Percentiles rank a stretch among this genome's conserved stretches.
Conservation (phyloP, 2,888 invertebrate species). For the Pemphredon lugubris region DNA sequence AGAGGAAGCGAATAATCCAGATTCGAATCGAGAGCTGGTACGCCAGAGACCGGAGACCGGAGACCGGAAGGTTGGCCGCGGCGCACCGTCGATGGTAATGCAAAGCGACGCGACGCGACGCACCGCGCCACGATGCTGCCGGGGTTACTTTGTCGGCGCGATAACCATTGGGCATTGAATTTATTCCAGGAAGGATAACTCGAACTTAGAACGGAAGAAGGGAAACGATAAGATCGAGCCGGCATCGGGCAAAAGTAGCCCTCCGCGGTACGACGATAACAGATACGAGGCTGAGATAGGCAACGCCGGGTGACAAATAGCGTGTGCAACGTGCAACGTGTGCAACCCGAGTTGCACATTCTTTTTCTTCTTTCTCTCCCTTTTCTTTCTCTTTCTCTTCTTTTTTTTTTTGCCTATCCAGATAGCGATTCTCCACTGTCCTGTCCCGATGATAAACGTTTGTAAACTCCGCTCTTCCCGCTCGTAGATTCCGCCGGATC, state of each 20-base stretch:
- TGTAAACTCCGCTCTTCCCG: conserved; percentile 37
- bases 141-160: conserved; percentile 64
- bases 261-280: conserved; percentile 59
- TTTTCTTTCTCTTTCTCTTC: too few relatives aligned
- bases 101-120: conserved; percentile 50
- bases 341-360: conserved; percentile 53
- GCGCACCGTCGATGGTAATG: conserved; percentile 55
- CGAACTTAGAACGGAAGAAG: conserved; percentile 62
- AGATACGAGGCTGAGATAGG: conserved; percentile 61
- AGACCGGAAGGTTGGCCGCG: conserved; percentile 24
- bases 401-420: too few relatives aligned
- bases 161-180: conserved; percentile 69
- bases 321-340: conserved; percentile 59
- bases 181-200: conserved; percentile 65
- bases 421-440: conserved; percentile 65
- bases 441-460: conserved; percentile 67
- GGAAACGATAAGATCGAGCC: conserved; percentile 60
- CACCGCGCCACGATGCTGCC: conserved; percentile 23
- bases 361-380: too few relatives aligned
- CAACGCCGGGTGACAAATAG: conserved; percentile 60
- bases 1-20: background rate
- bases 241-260: conserved; percentile 60
- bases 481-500: conserved; percentile 20
- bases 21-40: background rate
- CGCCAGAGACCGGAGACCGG: background rate